Base-by-base conservation (phyloP, 2,113 vertebrate species). In the Symphodus melops region DNA sequence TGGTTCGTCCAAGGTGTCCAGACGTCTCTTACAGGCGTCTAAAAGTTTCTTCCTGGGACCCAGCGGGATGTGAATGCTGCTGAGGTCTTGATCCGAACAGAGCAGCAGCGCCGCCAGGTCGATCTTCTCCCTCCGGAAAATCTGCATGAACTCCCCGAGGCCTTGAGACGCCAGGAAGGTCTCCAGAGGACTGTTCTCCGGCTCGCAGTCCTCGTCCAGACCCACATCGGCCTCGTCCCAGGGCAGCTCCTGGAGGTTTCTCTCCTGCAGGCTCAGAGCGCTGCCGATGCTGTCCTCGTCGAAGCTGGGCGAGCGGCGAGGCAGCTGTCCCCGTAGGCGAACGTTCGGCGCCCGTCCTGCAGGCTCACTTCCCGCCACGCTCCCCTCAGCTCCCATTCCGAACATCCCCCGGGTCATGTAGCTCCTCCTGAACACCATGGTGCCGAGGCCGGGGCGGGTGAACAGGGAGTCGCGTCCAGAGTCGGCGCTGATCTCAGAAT, bases 381-480 rank as follows among this genome's bases (percentile, higher is more conserved):
- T 95, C 3, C 84, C 80, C 0, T 96, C 96, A 28, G 91, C 85
- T 36, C 95, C 95, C 0, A 96, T 89, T 23, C 95, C 96, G 1
- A 97, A 97, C 60, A 96, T 87, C 9, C 96, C 96, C 0, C 94
- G 85, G 55, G 93, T 97, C 72, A 96, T 72, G 0, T 99, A 99
- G 94, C 96, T 98, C 82, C 97, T 94, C 69, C 97, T 95, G 92
- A 99, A 99, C 75, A 99, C 97, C 98, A 99, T 98, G 73, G 97
- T 98, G 70, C 98, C 98, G 37, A 99, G 94, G 2, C 98, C 98
- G 0, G 98, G 98, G 0, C 98, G 94, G 65, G 95, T 99, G 86
- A 99, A 99, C 72, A 99, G 81, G 0, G 98, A 99, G 75, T 99
- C 98, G 0, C 96, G 96, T 6, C 98, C 97, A 0, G 98, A 99